These are phyloP conservation scores for Platichthys stellatus DNA, from an alignment of 2,113 vertebrate genomes.

Conservation along the genomic window DNA sequence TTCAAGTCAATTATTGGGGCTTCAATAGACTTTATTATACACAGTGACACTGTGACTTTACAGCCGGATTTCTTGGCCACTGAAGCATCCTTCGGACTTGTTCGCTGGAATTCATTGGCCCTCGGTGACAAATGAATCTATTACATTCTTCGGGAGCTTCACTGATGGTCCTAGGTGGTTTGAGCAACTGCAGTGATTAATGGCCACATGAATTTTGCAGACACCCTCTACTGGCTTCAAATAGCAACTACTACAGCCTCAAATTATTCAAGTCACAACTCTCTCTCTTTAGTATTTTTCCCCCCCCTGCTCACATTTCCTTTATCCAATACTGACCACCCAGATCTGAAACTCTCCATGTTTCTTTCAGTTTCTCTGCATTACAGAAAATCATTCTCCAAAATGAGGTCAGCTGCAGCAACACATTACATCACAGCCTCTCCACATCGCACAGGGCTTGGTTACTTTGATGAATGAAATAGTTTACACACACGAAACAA, in stretches of 20 bases:
- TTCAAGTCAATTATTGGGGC: conserved; percentile 45
- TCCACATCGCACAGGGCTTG: conserved; percentile 22
- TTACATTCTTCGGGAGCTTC: conserved; percentile 63
- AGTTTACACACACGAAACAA: conserved; percentile 53
- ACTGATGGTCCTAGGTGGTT: conserved; percentile 67
- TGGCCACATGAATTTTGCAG: conserved; percentile 72
- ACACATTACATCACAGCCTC: conserved; percentile 57
- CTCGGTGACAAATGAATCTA: conserved; percentile 67
- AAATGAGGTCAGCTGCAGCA: conserved; percentile 68
- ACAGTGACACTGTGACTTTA: conserved; percentile 44
- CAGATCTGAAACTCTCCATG: conserved; percentile 44
- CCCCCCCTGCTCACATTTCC: conserved; percentile 16
- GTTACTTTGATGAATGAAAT: conserved; percentile 65
- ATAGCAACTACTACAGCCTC: conserved; percentile 66
- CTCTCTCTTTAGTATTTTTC: conserved; percentile 10
- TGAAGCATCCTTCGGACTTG: conserved; percentile 54
- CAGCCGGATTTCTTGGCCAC: conserved; percentile 51
- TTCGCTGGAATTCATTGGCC: conserved; percentile 52
- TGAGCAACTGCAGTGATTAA: conserved; percentile 71
- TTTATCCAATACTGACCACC: conserved; percentile 54
- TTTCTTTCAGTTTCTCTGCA: conserved; percentile 59
- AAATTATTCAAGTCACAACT: conserved; percentile 57
- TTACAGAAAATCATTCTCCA: conserved; percentile 56
- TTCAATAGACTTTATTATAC: conserved; percentile 52
- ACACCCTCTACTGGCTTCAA: conserved; percentile 75